Base-by-base conservation (phyloP, 2,888 invertebrate genomes). In the Sesia bembeciformis region DNA sequence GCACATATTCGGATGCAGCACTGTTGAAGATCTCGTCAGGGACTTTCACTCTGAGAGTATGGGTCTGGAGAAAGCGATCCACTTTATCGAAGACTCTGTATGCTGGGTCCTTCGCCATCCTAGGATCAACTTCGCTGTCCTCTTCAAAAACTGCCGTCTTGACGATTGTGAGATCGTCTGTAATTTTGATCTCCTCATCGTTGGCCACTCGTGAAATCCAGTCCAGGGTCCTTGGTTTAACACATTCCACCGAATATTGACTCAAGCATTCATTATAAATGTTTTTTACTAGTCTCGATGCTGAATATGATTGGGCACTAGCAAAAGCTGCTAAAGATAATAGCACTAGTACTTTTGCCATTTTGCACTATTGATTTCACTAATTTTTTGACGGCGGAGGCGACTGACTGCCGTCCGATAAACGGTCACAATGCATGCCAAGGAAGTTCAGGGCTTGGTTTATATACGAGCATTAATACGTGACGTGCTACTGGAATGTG, bases 141-240 rank as follows among this genome's bases (percentile, higher is more conserved):
- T 79, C 81, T 60, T 87, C 85, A 1, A 91, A 74, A 52, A 76
- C 83, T 51, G 83, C 90, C 51, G 93, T 94, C 70, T 92, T 93
- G 39, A 95, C 90, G 60, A 96, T 91, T 7, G 93, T 90, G 56
- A 96, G 85, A 70, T 95, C 93, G n/a, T 95, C 92, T 4, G 95
- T 95, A 60, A 96, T 91, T 58, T 90, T 91, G 62, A 96, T 93
- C 72, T 93, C 92, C 56, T 94, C 93, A 65, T 94, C 91, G 65
- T 92, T 90, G 38, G 91, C 81, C 3, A 93, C 93, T 57, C 91
- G 88, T 63, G 92, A 93, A 65, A 95, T 90, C 93, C 95, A 96
- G 62, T 92, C 91, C 70, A 96, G 78, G 51, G 95, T 92, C 78
- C 94, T 94, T 5, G 95, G 95, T 68, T 94, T 93, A 54, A 94